Conservation (phyloP, 1,140 invertebrate species). For the Macrobrachium rosenbergii region DNA sequence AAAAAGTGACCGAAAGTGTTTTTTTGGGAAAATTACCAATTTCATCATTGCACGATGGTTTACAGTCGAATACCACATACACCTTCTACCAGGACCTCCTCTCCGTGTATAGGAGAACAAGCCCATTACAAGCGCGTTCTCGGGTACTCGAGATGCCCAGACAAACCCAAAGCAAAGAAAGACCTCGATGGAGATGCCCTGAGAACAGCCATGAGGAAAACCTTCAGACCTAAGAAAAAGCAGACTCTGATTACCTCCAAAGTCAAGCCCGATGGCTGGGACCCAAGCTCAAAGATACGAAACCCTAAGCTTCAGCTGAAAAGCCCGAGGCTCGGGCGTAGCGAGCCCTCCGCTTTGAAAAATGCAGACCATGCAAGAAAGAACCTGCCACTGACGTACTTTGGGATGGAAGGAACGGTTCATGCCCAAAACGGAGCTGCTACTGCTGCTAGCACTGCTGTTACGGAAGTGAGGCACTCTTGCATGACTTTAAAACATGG, state of each 20-base stretch:
- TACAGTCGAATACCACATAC: background rate
- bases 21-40: no score
- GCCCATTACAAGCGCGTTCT: slow-evolving; percentile 35
- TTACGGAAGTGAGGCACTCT: no score
- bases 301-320: background rate
- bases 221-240: slow-evolving; percentile 9
- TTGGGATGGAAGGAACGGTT: no score
- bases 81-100: background rate
- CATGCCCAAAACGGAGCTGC: no score
- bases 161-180: background rate
- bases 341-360: background rate
- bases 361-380: no score
- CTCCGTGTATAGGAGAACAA: background rate
- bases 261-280: no score
- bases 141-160: slow-evolving; percentile 22
- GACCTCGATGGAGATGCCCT: slow-evolving; percentile 21
- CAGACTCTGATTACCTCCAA: no score
- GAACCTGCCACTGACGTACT: no score
- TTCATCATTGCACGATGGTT: background rate
- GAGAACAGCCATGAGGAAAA: slow-evolving; percentile 3
- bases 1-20: no score
- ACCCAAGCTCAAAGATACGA: background rate
- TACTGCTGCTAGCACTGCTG: no score
- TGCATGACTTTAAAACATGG: background rate
- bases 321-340: background rate